Evolutionary conservation across 2,797 vertebrate genomes (phyloP).

Genomic region (Sarcophilus harrisii): DNA sequence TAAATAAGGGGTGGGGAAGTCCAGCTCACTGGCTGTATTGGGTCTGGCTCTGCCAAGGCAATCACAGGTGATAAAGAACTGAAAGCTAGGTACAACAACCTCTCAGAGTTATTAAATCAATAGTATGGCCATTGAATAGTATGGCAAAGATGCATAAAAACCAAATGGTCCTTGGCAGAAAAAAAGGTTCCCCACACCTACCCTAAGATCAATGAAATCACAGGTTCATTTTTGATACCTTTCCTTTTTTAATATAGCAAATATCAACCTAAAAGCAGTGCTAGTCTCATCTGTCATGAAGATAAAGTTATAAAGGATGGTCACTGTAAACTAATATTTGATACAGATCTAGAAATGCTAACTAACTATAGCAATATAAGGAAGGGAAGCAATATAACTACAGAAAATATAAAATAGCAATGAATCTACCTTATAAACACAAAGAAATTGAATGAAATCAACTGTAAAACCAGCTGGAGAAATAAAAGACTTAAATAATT

Average conservation of each 20-base stretch:
- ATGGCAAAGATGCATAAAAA: too few species aligned
- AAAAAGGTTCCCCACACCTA: too few species aligned
- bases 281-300: not conserved
- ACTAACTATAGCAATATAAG: not conserved
- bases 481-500: not conserved
- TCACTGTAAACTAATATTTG: not conserved
- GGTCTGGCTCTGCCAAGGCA: too few species aligned
- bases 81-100: too few species aligned
- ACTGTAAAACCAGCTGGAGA: not conserved
- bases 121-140: too few species aligned
- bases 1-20: not conserved
- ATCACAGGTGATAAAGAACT: too few species aligned
- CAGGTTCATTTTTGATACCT: not conserved
- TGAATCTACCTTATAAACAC: not conserved
- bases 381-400: not conserved
- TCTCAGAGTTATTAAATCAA: too few species aligned
- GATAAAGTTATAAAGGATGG: not conserved
- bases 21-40: too few species aligned
- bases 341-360: not conserved
- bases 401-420: not conserved
- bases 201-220: not conserved
- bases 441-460: not conserved
- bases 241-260: not conserved
- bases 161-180: too few species aligned
- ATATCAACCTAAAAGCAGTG: not conserved